Conservation (phyloP, 2,888 invertebrate genomes). For the Operophtera brumata region DNA sequence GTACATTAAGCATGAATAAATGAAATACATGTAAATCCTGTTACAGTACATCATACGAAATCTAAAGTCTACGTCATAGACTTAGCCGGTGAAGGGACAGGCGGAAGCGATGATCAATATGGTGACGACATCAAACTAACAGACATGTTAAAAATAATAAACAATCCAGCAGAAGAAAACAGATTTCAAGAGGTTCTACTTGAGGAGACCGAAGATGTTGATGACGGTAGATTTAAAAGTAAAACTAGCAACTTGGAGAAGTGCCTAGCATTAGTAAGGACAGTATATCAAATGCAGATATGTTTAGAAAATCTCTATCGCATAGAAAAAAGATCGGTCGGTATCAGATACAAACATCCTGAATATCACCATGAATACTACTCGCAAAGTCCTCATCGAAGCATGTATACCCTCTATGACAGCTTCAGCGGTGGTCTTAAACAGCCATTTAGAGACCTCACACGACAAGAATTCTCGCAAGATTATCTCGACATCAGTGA, state of each 20-base stretch:
- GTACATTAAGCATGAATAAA: too few relatives aligned
- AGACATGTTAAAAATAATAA: not conserved
- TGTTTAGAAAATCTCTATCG: not conserved
- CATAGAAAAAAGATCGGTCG: not conserved
- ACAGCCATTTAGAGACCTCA: not conserved
- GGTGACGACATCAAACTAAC: not conserved
- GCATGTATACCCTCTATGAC: not conserved
- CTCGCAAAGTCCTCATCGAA: slow-evolving; percentile 2
- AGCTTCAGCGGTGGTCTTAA: not conserved
- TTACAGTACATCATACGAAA: not conserved
- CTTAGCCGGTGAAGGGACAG: not conserved
- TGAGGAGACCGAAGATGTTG: not conserved
- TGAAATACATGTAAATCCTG: not conserved
- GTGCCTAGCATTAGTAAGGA: not conserved
- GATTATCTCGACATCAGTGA: slow-evolving; percentile 37
- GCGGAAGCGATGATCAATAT: not conserved
- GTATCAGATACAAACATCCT: not conserved
- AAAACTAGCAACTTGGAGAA: not conserved
- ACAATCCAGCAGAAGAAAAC: not conserved
- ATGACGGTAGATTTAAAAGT: too few relatives aligned
- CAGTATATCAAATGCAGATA: not conserved
- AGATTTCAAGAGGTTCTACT: not conserved
- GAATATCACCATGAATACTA: not conserved
- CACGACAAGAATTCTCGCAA: slow-evolving; percentile 20
- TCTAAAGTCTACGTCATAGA: not conserved